These are phyloP conservation scores for Hypocryptadius cinnamomeus DNA, from an alignment of 2,113 vertebrate genomes.

Conservation along the genomic window DNA sequence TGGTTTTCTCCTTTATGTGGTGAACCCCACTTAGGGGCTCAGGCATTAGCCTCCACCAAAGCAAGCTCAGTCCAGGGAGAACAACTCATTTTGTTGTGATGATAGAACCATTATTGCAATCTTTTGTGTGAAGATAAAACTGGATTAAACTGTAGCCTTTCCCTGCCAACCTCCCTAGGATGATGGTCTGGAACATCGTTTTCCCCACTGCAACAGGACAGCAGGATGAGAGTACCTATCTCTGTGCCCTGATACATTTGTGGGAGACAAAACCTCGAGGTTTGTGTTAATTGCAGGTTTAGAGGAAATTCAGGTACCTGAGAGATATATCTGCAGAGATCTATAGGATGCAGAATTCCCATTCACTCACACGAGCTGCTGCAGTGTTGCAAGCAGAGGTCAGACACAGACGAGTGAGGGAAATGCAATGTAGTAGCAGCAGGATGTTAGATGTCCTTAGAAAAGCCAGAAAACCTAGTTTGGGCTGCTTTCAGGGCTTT, in stretches of 20 bases:
- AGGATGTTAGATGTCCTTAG: not conserved
- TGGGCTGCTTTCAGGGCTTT: not conserved
- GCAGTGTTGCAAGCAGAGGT: not conserved
- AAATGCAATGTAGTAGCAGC: not conserved
- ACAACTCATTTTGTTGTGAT: rapidly evolving
- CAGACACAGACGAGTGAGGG: not conserved
- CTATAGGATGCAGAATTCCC: not conserved
- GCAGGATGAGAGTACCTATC: not conserved
- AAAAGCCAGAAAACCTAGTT: not conserved
- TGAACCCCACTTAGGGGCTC: not conserved
- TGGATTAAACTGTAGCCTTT: not conserved
- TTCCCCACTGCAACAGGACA: not conserved
- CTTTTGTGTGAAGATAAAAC: not conserved
- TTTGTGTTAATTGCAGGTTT: not conserved
- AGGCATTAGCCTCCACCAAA: not conserved
- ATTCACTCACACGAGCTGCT: not conserved
- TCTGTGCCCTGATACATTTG: not conserved
- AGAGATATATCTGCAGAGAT: not conserved
- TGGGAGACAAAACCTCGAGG: not conserved
- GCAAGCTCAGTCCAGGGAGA: not conserved
- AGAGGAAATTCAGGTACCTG: not conserved
- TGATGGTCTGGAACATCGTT: not conserved
- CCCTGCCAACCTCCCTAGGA: not conserved
- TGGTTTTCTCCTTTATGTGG: not conserved
- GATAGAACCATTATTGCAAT: rapidly evolving